These are phyloP conservation scores for Cheilosia impressa DNA, from an alignment of 2,888 invertebrate species.

Conservation along the genomic window DNA sequence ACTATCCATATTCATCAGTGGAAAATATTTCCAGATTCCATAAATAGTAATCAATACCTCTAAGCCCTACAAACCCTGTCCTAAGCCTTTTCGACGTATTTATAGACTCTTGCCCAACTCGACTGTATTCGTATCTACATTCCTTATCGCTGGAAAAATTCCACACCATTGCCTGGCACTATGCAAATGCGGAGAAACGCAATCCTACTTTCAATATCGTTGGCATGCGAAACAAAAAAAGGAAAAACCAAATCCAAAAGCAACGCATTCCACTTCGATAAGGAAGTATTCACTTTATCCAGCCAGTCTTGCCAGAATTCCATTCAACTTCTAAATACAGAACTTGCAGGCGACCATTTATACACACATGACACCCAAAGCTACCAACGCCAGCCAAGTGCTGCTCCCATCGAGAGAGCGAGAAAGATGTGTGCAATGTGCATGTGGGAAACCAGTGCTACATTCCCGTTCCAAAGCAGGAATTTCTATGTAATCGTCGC, in stretches of 20 bases:
- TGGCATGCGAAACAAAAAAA: conserved; percentile 17
- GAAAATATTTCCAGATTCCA: too few relatives aligned
- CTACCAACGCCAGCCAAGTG: conserved; percentile 16
- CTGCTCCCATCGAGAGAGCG: conserved; percentile 33
- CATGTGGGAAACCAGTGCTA: conserved; percentile 57
- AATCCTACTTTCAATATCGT: conserved; percentile 65
- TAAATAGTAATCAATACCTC: too few relatives aligned
- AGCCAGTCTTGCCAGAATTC: conserved; percentile 51
- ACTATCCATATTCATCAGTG: too few relatives aligned
- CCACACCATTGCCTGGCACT: conserved; percentile 11
- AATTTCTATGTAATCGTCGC: conserved; percentile 51
- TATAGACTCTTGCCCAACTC: too few relatives aligned
- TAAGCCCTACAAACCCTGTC: too few relatives aligned
- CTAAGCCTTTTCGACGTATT: too few relatives aligned
- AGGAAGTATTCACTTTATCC: conserved; percentile 60
- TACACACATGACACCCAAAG: conserved; percentile 58
- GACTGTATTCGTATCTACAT: not conserved
- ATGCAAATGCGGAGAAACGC: conserved; percentile 44
- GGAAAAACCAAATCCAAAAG: conserved; percentile 41
- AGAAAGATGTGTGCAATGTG: conserved; percentile 17
- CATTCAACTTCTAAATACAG: conserved; percentile 72
- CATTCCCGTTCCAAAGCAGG: conserved; percentile 65
- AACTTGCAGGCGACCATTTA: conserved; percentile 58
- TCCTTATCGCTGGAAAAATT: not conserved
- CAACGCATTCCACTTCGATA: conserved; percentile 57